Evolutionary conservation across 2,888 invertebrate species (phyloP).

Genomic region (Baccha elongata): DNA sequence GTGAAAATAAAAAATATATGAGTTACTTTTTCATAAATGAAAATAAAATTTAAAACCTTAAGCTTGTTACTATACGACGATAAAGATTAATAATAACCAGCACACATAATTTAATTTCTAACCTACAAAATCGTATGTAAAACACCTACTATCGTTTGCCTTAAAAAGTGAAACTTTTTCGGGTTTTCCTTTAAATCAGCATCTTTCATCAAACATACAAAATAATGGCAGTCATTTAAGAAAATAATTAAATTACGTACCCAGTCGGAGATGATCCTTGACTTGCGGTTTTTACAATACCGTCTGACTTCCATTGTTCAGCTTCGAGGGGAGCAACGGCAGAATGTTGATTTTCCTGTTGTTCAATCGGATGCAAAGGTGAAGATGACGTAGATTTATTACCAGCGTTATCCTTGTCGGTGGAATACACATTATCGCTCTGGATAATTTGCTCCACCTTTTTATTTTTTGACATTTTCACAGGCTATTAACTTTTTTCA

Average conservation of each 20-base stretch:
- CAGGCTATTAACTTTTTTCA: conserved; percentile 63
- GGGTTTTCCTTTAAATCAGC: conserved; percentile 1
- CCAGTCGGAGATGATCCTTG: conserved; percentile 61
- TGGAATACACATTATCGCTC: conserved; percentile 41
- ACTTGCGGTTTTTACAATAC: conserved; percentile 54
- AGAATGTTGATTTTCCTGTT: conserved; percentile 28
- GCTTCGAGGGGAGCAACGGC: not conserved
- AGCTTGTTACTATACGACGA: not conserved
- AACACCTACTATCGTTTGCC: too few relatives aligned
- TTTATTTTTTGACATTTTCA: conserved; percentile 63
- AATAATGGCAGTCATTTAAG: conserved; percentile 5
- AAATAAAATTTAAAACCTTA: not conserved
- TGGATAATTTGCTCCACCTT: conserved; percentile 53
- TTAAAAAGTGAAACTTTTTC: not conserved
- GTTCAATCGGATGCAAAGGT: conserved; percentile 47
- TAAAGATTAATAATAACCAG: not conserved
- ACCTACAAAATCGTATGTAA: too few relatives aligned
- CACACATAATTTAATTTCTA: not conserved
- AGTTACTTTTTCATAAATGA: not conserved
- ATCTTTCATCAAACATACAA: conserved; percentile 10
- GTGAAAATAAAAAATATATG: too few relatives aligned
- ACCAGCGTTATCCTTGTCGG: conserved; percentile 43
- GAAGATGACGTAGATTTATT: conserved; percentile 59
- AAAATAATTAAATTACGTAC: conserved; percentile 47
- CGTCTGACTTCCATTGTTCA: conserved; percentile 31